A percentile compares a stretch with the other conserved stretches of the same genome.
phyloP scores from a whole-genome alignment of 2,113 vertebrate genomes.

The Pelusios castaneus region DNA sequence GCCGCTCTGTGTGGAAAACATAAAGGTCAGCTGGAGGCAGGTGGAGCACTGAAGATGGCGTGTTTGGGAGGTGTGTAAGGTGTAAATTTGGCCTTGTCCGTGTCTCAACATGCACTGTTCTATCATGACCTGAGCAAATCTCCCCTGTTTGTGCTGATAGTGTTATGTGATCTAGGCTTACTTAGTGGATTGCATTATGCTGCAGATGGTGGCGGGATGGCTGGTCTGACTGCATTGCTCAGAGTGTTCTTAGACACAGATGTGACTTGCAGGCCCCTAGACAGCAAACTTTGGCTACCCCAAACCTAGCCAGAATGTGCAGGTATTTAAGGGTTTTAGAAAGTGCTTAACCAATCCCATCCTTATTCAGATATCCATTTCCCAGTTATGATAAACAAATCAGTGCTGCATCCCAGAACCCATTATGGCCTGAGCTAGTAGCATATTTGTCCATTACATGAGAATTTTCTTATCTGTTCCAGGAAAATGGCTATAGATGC shows the following conservation, averaged over 20 bases:
- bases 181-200: rapidly evolving
- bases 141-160: not conserved
- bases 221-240: not conserved
- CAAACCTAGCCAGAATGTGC: not conserved
- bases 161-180: not conserved
- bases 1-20: too few species aligned
- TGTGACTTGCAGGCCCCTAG: not conserved
- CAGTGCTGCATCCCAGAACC: not conserved
- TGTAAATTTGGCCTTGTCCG: not conserved
- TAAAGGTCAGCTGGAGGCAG: too few species aligned
- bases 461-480: slow-evolving; percentile 41
- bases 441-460: not conserved
- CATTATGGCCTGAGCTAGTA: not conserved
- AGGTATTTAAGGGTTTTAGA: too few species aligned
- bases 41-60: too few species aligned
- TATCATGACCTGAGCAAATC: not conserved
- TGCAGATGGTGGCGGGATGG: not conserved
- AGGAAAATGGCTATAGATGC: slow-evolving; percentile 77
- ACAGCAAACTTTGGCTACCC: not conserved
- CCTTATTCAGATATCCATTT: not conserved
- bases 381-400: not conserved
- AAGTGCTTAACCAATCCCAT: not conserved
- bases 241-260: not conserved
- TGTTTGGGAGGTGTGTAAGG: too few species aligned
- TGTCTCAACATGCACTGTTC: not conserved